Evolutionary conservation across 2,113 vertebrate species (phyloP), one percentile per base, ranked within the genome.

Genomic region (Heterochromis multidens): DNA sequence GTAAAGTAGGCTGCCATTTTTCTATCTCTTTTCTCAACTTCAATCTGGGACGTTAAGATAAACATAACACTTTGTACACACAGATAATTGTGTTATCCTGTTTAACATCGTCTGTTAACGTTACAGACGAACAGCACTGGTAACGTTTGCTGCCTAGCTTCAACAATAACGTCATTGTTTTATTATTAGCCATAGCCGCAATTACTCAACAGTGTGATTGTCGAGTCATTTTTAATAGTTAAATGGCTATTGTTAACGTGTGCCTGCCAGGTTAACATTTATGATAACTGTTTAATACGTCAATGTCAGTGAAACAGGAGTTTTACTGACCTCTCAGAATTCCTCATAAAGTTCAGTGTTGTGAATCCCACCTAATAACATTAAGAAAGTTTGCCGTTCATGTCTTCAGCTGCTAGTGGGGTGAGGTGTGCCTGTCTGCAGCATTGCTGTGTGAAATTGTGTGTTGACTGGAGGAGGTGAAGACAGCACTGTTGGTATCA

Each of bases 391-490:
- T 0, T 6, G 1, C 29, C 35, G 3, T 35, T 63, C 19, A 0
- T 62, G 29, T 62, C 35, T n/a, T 16, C 62, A 65, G 62, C 35
- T 67, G 62, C 23, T 67, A 40, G 13, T 25, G n/a, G 40, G 62
- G 35, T 40, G 35, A 40, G 62, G 0, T 40, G 12, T 65, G 12
- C 2, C 12, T 65, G 62, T 40, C 0, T 65, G 62, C 33, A 23
- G 33, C 21, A 16, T 5, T 65, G 35, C 21, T 65, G 33, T 16
- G 1, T 23, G 62, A 40, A 12, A 21, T 46, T 65, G 43, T 37
- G 33, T 35, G 31, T 35, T n/a, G 61, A 62, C 31, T 13, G 60
- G 19, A 1, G 33, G 60, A 35, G 13, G 31, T 2, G 0, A 62
- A 35, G 60, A 35, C 19, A 5, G 60, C 60, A n/a, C 31, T 35